Conservation (phyloP, 2,888 invertebrate species). For the Acleris holmiana region DNA sequence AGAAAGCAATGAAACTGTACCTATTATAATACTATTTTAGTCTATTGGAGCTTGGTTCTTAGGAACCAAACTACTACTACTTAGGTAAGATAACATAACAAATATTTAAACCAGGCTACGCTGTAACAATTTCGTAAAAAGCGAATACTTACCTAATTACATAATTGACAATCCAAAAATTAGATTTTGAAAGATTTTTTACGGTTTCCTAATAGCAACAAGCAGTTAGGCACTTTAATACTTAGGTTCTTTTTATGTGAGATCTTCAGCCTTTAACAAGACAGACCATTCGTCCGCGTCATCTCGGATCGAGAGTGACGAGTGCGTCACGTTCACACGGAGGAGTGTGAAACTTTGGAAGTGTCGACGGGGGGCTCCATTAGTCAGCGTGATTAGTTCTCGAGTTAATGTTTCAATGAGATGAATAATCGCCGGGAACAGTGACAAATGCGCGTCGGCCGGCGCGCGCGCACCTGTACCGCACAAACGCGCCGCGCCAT, state of each 20-base stretch:
- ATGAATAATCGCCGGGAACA: constrained; percentile 82
- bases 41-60: no score
- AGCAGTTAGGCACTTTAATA: no score
- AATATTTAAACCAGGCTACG: no score
- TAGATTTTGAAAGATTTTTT: no score
- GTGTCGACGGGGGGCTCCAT: constrained; percentile 83
- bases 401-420: constrained; percentile 82
- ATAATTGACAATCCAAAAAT: no score
- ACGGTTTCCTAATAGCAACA: no score
- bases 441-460: constrained; percentile 78
- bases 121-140: no score
- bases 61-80: no score
- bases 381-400: constrained; percentile 83
- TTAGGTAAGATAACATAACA: no score
- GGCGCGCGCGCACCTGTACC: constrained; percentile 79
- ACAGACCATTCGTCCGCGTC: constrained; percentile 66
- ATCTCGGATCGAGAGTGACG: constrained; percentile 59
- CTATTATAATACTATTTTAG: not conserved
- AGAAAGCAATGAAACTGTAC: constrained; percentile 3
- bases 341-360: constrained; percentile 76
- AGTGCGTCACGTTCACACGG: constrained; percentile 59
- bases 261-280: constrained; percentile 24
- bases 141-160: no score
- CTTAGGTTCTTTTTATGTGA: not conserved
- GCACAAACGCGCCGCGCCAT: constrained; percentile 74